phyloP scores from a whole-genome alignment of 2,888 invertebrate genomes.

The Spialia ferax region DNA sequence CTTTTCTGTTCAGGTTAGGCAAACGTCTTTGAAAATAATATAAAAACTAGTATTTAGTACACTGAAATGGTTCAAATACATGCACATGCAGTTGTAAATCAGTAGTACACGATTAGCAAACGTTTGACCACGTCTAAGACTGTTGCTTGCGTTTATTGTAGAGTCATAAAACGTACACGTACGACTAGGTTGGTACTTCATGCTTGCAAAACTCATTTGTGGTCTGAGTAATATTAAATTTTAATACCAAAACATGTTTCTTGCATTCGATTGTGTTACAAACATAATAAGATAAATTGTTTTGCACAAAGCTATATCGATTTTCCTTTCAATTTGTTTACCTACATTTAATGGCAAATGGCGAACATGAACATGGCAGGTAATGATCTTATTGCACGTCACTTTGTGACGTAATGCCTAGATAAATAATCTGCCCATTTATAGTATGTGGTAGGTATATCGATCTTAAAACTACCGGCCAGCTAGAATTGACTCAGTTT shows the following conservation, averaged over 20 bases:
- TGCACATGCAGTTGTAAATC: conserved; percentile 6
- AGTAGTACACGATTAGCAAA: conserved; percentile 18
- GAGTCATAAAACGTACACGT: conserved; percentile 46
- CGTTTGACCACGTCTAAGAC: conserved; percentile 4
- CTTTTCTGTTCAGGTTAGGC: background rate
- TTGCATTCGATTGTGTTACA: conserved; percentile 31
- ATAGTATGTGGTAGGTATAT: conserved; percentile 53
- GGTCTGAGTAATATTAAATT: conserved; percentile 34
- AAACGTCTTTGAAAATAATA: background rate
- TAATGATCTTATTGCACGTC: conserved; percentile 43
- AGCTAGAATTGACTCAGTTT: conserved; percentile 77
- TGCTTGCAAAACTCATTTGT: conserved; percentile 45
- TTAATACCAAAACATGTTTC: conserved; percentile 33
- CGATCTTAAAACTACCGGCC: conserved; percentile 64
- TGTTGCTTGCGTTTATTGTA: conserved; percentile 16
- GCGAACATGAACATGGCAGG: conserved; percentile 3
- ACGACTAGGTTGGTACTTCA: too few relatives aligned
- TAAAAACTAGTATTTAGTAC: background rate
- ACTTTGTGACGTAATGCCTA: conserved; percentile 60
- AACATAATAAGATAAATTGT: conserved; percentile 32
- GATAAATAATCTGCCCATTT: conserved; percentile 67
- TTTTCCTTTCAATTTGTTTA: conserved; percentile 41
- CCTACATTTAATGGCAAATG: conserved; percentile 1
- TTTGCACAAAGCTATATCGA: conserved; percentile 41
- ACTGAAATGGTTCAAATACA: background rate